Conservation (phyloP, 2,888 invertebrate genomes). For the Belgica antarctica region DNA sequence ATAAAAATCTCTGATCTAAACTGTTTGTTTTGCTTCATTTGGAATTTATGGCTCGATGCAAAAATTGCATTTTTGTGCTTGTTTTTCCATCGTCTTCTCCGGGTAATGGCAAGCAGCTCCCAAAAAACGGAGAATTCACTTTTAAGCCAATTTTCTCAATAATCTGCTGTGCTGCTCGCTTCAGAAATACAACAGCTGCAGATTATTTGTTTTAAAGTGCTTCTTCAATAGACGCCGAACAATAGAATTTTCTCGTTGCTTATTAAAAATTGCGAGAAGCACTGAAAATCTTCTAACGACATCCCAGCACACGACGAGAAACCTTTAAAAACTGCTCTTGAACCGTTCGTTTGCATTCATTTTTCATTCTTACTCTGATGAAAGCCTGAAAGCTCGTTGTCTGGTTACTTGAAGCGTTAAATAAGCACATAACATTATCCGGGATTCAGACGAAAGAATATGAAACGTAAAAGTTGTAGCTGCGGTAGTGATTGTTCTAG, state of each 20-base stretch:
- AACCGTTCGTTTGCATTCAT: not conserved
- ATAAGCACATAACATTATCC: constrained; percentile 28
- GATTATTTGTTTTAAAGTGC: not conserved
- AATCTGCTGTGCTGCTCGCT: not conserved
- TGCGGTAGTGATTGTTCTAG: not conserved
- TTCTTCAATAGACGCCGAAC: not conserved
- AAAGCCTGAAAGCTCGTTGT: constrained; percentile 28
- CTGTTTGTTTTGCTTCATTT: constrained; percentile 33
- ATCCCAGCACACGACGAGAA: too few relatives aligned
- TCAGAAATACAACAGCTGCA: constrained; percentile 3
- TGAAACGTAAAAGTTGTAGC: not conserved
- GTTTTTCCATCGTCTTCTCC: too few relatives aligned
- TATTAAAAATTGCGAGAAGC: not conserved
- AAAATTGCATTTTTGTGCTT: constrained; percentile 27
- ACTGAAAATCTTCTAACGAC: too few relatives aligned
- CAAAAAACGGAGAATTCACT: not conserved
- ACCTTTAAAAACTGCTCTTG: not conserved
- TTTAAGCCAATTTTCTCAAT: constrained; percentile 9
- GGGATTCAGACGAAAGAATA: not conserved
- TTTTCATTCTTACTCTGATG: not conserved
- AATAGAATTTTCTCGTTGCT: not conserved
- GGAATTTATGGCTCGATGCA: constrained; percentile 23
- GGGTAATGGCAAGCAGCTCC: too few relatives aligned
- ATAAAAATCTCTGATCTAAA: constrained; percentile 26
- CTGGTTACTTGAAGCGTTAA: constrained; percentile 41